These are phyloP conservation scores for Atta colombica DNA, from an alignment of 1,140 invertebrate species.

Conservation along the genomic window DNA sequence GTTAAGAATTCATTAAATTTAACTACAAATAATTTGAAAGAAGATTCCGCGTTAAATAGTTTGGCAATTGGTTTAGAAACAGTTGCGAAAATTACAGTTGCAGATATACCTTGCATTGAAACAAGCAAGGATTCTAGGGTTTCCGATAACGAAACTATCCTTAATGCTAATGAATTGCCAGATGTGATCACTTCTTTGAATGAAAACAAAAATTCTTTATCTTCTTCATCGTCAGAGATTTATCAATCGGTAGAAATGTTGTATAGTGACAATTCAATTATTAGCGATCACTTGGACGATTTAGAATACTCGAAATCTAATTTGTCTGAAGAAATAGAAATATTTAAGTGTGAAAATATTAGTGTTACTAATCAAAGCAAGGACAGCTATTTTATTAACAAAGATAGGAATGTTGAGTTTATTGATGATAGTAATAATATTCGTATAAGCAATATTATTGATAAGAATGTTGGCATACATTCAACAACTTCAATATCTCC, in stretches of 20 bases:
- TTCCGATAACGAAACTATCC: slow-evolving; percentile 47
- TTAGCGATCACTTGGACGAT: background rate
- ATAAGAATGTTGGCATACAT: background rate
- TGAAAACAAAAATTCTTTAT: slow-evolving; percentile 68
- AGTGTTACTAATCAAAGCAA: slow-evolving; percentile 16
- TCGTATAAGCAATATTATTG: background rate
- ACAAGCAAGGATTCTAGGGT: slow-evolving; percentile 40
- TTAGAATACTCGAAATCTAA: background rate
- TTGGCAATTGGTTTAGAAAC: background rate
- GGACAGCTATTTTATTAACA: slow-evolving; percentile 4
- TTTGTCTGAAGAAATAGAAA: background rate
- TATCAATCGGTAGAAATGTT: slow-evolving; percentile 56
- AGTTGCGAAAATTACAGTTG: slow-evolving; percentile 69
- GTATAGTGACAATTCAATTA: slow-evolving; percentile 2
- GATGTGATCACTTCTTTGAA: slow-evolving; percentile 81
- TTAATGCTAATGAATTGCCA: slow-evolving; percentile 75
- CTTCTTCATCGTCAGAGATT: slow-evolving; percentile 63
- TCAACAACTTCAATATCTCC: background rate
- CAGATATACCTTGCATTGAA: slow-evolving; percentile 71
- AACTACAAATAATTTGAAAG: background rate
- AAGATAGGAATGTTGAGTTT: background rate
- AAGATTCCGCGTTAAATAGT: background rate
- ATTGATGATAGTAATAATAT: slow-evolving; percentile 11
- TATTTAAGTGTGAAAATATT: background rate
- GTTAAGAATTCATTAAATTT: background rate